Percentiles rank a stretch among this genome's conserved stretches.
These are phyloP conservation scores for Gallinago paraguaiae DNA, from an alignment of 2,113 vertebrate genomes.

Conservation along the genomic window DNA sequence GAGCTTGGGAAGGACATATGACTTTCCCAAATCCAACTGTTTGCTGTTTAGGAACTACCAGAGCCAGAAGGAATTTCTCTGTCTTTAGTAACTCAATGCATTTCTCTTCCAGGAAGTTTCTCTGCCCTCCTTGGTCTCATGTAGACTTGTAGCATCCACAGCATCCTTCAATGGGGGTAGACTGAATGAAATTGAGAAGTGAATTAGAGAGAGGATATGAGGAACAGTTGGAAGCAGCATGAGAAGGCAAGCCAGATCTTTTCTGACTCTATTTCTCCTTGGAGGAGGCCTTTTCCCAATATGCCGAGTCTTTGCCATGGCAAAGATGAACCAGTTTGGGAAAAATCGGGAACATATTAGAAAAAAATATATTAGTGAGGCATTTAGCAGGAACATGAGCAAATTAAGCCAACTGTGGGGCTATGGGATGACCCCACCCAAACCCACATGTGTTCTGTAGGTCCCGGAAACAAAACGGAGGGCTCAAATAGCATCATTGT, in stretches of 20 bases:
- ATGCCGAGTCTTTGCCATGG: background rate
- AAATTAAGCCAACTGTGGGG: background rate
- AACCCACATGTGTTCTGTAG: background rate
- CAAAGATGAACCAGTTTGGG: background rate
- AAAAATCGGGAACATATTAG: background rate
- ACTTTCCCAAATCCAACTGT: background rate
- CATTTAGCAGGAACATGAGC: background rate
- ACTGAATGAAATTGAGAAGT: background rate
- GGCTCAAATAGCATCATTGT: constrained; percentile 64
- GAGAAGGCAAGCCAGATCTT: background rate
- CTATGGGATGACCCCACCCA: background rate
- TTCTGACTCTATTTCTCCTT: background rate
- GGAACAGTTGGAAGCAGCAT: background rate
- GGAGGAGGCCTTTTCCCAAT: background rate
- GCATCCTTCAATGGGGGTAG: background rate
- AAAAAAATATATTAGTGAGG: background rate
- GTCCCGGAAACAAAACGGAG: constrained; percentile 48
- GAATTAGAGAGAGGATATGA: background rate
- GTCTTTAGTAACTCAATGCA: background rate
- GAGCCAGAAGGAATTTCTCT: background rate
- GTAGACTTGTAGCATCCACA: background rate
- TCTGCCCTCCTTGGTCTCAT: background rate
- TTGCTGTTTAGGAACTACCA: background rate
- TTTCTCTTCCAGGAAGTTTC: background rate
- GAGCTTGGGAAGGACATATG: background rate